Conservation (phyloP, 2,888 invertebrate species). For the Drosophila hamatofila region DNA sequence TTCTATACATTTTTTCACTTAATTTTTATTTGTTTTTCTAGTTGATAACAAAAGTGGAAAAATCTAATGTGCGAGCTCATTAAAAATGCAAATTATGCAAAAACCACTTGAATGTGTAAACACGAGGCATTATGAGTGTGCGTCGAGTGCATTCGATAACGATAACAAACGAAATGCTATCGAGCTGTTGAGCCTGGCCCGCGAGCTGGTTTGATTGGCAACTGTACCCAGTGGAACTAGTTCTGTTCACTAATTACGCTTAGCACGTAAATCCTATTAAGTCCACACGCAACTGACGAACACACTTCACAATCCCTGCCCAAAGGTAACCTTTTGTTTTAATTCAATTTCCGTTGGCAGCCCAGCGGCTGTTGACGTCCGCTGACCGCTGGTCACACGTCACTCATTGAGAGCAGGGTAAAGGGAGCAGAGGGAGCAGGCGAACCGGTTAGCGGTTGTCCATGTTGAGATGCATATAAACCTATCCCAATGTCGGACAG, state of each 20-base stretch:
- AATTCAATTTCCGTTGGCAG: constrained; percentile 65
- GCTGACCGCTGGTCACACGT: constrained; percentile 76
- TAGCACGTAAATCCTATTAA: constrained; percentile 75
- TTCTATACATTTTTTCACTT: constrained; percentile 71
- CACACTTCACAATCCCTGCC: constrained; percentile 46
- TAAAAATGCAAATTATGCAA: constrained; percentile 73
- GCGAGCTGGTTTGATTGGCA: background rate
- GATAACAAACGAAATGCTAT: constrained; percentile 24
- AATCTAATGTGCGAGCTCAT: constrained; percentile 59
- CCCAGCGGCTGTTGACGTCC: constrained; percentile 27
- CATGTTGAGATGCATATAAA: constrained; percentile 32
- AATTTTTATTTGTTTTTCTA: constrained; percentile 79
- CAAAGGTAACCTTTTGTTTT: constrained; percentile 65
- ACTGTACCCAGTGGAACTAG: constrained; percentile 41
- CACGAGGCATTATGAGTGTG: constrained; percentile 47
- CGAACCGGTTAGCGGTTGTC: constrained; percentile 61
- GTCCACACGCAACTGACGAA: constrained; percentile 55
- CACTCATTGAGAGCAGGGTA: constrained; percentile 51
- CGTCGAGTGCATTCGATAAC: constrained; percentile 33
- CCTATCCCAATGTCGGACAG: constrained; percentile 35
- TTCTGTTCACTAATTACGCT: constrained; percentile 55
- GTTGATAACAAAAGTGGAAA: constrained; percentile 66
- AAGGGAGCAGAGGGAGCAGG: background rate
- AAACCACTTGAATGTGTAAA: constrained; percentile 81
- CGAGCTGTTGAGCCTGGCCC: background rate